Conservation (phyloP, 2,797 vertebrate genomes). For the Silurus aristotelis region DNA sequence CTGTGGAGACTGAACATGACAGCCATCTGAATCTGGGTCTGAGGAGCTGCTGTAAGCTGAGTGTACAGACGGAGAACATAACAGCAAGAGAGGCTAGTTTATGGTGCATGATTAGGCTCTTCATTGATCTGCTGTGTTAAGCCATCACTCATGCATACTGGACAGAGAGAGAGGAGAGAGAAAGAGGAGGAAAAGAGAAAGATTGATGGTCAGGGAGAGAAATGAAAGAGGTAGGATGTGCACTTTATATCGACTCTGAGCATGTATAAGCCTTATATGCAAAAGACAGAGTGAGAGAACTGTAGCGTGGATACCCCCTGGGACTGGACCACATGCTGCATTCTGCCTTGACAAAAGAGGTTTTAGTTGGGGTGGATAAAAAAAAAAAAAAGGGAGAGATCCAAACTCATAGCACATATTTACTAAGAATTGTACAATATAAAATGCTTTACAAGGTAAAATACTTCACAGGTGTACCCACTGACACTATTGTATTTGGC, state of each 20-base stretch:
- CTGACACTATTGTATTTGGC: neutral
- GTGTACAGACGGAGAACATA: conserved; percentile 44
- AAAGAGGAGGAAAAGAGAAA: conserved; percentile 30
- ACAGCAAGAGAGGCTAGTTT: conserved; percentile 48
- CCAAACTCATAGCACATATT: neutral
- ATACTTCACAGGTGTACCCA: neutral
- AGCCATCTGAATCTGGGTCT: neutral
- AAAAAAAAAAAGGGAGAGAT: neutral
- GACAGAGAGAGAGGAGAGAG: conserved; percentile 52
- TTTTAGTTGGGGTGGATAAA: neutral
- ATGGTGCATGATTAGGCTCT: conserved; percentile 62
- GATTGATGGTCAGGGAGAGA: conserved; percentile 15
- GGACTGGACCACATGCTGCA: neutral
- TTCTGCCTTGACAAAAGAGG: neutral
- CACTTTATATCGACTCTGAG: conserved; percentile 21
- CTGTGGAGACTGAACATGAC: neutral
- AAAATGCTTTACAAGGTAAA: neutral
- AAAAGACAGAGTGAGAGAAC: neutral
- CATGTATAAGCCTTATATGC: neutral
- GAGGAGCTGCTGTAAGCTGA: conserved; percentile 38
- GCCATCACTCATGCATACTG: conserved; percentile 69
- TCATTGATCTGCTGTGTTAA: conserved; percentile 72
- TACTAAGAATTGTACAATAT: neutral
- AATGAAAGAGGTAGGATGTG: conserved; percentile 9
- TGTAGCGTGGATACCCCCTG: neutral